Base-by-base conservation (phyloP, 1,140 invertebrate species). In the Lepidurus packardi region DNA sequence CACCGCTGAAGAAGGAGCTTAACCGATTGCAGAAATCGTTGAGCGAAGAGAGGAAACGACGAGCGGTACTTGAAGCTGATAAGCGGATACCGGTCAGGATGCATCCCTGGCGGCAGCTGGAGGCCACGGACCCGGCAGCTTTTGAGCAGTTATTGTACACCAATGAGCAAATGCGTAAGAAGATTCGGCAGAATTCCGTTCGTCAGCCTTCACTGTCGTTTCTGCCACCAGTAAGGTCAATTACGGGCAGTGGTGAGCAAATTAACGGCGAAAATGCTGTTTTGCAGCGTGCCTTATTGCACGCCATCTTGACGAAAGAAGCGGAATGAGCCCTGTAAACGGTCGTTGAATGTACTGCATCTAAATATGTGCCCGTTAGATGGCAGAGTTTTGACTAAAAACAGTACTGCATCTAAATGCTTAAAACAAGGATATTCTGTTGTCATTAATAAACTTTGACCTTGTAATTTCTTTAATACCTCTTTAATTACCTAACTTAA, bases 31-130 rank as follows among this genome's bases (percentile, higher is more conserved):
- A 25, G n/a, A 74, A 74, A 73, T 21, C 44, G 53, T 65, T 65
- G 13, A 16, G 16, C 6, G 53, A 65, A 21, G 78, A 78, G 25
- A 73, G 75, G 43, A 75, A 73, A 9, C 24, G 78, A 7, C 44
- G 73, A 10, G 41, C 78, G 10, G 78, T 73, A 16, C 78, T 78
- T 21, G 73, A 74, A 8, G 45, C 73, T 24, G n/a, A 74, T 7
- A 78, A 78, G 45, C 9, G 42, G 41, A 44, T 73, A 2, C 16
- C 78, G 13, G 43, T 78, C 24, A 41, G 65, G 73, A 73, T 78
- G n/a, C 78, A 78, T 53, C 78, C 78, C 0, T 78, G 78, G 78
- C 74, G 78, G 47, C 74, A 75, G 34, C 43, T 78, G 3, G 73
- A 78, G 73, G 78, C 75, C n/a, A 78, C 43, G 10, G 25, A 78